Evolutionary conservation across 2,797 vertebrate genomes (phyloP).

Genomic region (Danionella dracula): DNA sequence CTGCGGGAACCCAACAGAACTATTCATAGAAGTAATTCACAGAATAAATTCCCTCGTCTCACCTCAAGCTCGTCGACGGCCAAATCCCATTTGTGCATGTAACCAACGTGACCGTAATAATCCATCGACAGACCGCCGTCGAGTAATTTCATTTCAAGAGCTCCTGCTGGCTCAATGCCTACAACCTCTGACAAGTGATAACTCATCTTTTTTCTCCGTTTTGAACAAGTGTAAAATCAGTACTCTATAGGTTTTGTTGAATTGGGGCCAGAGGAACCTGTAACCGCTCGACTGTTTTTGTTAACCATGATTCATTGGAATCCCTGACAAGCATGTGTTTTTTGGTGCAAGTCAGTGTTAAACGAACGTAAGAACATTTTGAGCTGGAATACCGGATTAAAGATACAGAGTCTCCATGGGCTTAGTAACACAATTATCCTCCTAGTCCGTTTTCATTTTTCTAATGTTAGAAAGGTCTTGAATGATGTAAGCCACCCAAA

Average conservation of each 20-base stretch:
- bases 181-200: constrained; percentile 30
- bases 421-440: constrained; percentile 77
- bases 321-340: not conserved
- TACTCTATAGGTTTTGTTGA: not conserved
- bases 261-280: not conserved
- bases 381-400: constrained; percentile 67
- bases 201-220: constrained; percentile 8
- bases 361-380: constrained; percentile 32
- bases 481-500: constrained; percentile 73
- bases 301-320: not conserved
- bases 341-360: not conserved
- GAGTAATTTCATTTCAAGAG: constrained; percentile 43
- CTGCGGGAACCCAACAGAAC: constrained; percentile 13
- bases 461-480: constrained; percentile 68
- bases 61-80: constrained; percentile 16
- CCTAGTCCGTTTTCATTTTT: constrained; percentile 71
- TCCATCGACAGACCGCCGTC: constrained; percentile 36
- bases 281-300: too few species aligned
- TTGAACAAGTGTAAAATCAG: not conserved
- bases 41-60: not conserved
- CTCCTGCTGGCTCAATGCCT: constrained; percentile 30
- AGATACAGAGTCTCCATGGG: constrained; percentile 66
- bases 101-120: constrained; percentile 24
- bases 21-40: constrained; percentile 13
- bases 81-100: constrained; percentile 20